Evolutionary conservation across 2,888 invertebrate species (phyloP).

Genomic region (Yponomeuta malinellus): DNA sequence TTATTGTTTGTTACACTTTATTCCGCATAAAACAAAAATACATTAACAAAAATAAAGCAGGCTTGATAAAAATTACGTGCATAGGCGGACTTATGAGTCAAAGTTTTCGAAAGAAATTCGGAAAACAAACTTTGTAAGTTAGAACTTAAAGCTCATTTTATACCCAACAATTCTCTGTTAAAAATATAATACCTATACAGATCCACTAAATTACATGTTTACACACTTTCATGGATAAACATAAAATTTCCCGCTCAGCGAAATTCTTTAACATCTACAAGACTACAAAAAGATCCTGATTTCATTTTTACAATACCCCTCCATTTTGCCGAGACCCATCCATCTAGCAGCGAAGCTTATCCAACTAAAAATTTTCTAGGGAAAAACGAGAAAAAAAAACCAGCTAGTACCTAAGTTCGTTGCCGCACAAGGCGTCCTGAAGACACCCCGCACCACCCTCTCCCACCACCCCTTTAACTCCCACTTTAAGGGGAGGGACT

Average conservation of each 20-base stretch:
- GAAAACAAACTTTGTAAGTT: no score
- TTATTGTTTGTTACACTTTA: no score
- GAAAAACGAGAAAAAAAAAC: constrained; percentile 15
- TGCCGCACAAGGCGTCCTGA: constrained; percentile 16
- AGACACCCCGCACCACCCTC: constrained; percentile 11
- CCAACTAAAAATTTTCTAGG: constrained; percentile 15
- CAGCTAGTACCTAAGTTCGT: constrained; percentile 16
- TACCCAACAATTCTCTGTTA: no score
- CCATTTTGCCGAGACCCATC: constrained; percentile 11
- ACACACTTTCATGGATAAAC: neutral
- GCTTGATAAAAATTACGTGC: no score
- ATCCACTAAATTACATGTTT: neutral
- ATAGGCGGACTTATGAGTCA: no score
- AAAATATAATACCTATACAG: neutral
- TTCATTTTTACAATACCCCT: constrained; percentile 4
- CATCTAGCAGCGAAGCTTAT: constrained; percentile 15
- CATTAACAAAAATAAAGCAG: no score
- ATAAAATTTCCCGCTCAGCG: neutral
- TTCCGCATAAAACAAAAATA: no score
- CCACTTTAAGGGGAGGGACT: constrained; percentile 14
- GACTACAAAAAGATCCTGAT: neutral
- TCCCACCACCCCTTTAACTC: constrained; percentile 15
- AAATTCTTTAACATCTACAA: neutral
- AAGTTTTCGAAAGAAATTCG: no score
- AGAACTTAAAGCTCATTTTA: no score